Base-by-base conservation (phyloP, 2,797 vertebrate species). In the Iguana delicatissima region DNA sequence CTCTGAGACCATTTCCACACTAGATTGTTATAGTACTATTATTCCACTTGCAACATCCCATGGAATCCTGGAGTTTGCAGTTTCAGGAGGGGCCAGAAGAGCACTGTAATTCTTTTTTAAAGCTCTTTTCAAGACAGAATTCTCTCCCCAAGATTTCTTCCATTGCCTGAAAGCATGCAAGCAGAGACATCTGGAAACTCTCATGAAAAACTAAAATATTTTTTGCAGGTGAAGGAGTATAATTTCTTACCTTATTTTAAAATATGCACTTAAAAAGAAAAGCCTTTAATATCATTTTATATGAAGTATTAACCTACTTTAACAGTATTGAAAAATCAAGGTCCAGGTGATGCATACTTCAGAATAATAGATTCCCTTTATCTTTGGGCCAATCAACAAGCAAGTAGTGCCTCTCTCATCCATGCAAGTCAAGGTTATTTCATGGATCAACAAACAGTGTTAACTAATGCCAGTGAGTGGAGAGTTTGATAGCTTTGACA, bases 401-500 rank as follows among this genome's bases (percentile, higher is more conserved):
- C 26, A 76, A 76, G 84, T 79, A 88, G 32, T 46, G 22, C 8
- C 64, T 72, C 14, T 85, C 24, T 85, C 59, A 20, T 18, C 59
- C 46, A 74, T 42, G 29, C 13, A 81, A 86, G n/a, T 82, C 77
- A 91, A 85, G 87, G 87, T 73, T 84, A 89, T 57, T 91, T 89
- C 46, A 76, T 86, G 90, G 83, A 91, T n/a, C 32, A 81, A 13
- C 55, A 89, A 88, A 91, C 55, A 86, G 80, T 93, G 91, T 92
- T 91, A 93, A 92, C 74, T 69, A 89, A 93, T 93, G 84, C 35
- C 52, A 74, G 89, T 85, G 77, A 90, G 84, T 88, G 77, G 86
- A 69, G 64, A 57, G 82, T 93, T 73, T 93, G 92, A 94, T 92
- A 92, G 89, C 64, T 82, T 85, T 90, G 83, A 91, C 87, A 86